Percentiles rank a stretch among this genome's conserved stretches.
Evolutionary conservation across 2,888 invertebrate species (phyloP).

Genomic region (Agonopterix alstromeriana): DNA sequence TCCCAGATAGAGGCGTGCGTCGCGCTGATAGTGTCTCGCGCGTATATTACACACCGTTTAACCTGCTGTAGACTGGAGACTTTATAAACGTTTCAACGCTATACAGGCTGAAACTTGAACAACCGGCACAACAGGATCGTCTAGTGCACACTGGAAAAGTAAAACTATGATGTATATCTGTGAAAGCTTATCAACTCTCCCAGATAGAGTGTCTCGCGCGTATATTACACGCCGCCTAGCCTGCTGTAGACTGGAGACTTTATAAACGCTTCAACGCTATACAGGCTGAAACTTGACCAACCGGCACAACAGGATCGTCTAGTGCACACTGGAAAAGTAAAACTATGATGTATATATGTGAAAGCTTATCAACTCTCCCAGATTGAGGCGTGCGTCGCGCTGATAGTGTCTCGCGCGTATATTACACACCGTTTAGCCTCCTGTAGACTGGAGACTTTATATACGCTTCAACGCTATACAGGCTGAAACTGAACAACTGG

Average conservation of each 20-base stretch:
- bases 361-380: conserved; percentile 4
- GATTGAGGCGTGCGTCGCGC: too few species aligned
- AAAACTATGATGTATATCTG: conserved; percentile 1
- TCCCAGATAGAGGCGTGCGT: conserved; percentile 39
- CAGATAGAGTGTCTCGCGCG: conserved; percentile 23
- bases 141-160: not conserved
- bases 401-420: conserved; percentile 2
- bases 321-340: not conserved
- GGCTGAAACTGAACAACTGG: too few species aligned
- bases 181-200: conserved; percentile 3
- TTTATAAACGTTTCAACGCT: too few species aligned
- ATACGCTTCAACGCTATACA: not conserved
- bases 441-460: not conserved
- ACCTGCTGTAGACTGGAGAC: not conserved
- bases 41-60: not conserved
- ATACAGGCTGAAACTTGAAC: too few species aligned
- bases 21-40: conserved; percentile 5
- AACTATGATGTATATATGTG: not conserved
- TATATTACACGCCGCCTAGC: not conserved
- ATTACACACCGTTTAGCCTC: not conserved
- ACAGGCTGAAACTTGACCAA: too few species aligned
- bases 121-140: too few species aligned
- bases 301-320: too few species aligned
- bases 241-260: not conserved
- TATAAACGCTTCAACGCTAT: not conserved